These are phyloP conservation scores for Scomber colias DNA, from an alignment of 2,113 vertebrate genomes.

Conservation along the genomic window DNA sequence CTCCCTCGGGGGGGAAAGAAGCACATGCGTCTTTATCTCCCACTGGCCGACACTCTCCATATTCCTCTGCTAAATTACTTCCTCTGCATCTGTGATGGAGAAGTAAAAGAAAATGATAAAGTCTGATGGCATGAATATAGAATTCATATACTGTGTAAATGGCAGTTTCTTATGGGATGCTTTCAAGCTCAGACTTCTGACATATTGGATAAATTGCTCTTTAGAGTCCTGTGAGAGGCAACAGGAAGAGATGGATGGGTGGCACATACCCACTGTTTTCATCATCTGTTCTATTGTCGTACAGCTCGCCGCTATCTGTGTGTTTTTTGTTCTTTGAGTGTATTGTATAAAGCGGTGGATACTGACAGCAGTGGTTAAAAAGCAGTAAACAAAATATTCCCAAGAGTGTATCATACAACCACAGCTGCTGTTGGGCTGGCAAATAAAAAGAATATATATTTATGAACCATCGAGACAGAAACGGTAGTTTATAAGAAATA, in stretches of 20 bases:
- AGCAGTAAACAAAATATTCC: conserved; percentile 25
- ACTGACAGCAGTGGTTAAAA: conserved; percentile 8
- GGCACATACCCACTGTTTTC: conserved; percentile 31
- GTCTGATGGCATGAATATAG: conserved; percentile 69
- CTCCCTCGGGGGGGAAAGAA: conserved; percentile 39
- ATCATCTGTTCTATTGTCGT: conserved; percentile 46
- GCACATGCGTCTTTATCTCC: conserved; percentile 73
- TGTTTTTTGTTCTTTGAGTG: background rate
- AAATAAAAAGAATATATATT: background rate
- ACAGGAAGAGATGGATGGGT: conserved; percentile 57
- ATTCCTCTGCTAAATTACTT: conserved; percentile 74
- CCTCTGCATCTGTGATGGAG: conserved; percentile 69
- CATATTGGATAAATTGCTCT: conserved; percentile 61
- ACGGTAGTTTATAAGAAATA: background rate
- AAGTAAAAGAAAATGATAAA: conserved; percentile 76
- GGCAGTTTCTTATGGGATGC: conserved; percentile 61
- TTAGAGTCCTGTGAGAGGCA: conserved; percentile 58
- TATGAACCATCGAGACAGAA: background rate
- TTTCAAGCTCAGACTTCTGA: conserved; percentile 52
- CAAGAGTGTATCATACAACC: background rate
- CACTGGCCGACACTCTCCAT: conserved; percentile 64
- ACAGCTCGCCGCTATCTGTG: conserved; percentile 22
- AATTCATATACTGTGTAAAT: conserved; percentile 74
- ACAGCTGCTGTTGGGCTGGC: background rate
- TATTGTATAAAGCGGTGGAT: background rate